These are phyloP conservation scores for Oryzias celebensis DNA, from an alignment of 2,113 vertebrate species.

Conservation along the genomic window DNA sequence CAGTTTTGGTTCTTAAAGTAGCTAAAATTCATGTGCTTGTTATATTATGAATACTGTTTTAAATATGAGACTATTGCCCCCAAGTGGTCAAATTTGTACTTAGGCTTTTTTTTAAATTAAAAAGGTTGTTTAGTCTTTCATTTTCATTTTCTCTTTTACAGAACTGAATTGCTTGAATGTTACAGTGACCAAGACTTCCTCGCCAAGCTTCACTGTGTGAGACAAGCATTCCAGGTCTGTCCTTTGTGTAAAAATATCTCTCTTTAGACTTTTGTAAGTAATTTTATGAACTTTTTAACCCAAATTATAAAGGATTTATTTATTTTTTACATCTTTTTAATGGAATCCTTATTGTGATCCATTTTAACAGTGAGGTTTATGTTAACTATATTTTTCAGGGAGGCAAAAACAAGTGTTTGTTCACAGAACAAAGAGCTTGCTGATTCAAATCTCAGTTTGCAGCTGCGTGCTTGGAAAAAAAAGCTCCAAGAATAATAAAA, in stretches of 20 bases:
- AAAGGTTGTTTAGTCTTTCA: neutral
- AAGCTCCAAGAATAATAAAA: too few species aligned
- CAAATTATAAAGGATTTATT: too few species aligned
- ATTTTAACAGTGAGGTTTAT: too few species aligned
- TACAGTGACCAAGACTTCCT: conserved; percentile 95
- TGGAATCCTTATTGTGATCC: too few species aligned
- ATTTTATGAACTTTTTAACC: too few species aligned
- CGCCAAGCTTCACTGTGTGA: conserved; percentile 93
- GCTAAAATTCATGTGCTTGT: neutral
- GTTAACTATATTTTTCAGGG: too few species aligned
- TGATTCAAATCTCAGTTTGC: too few species aligned
- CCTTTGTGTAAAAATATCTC: neutral
- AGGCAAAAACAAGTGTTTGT: too few species aligned
- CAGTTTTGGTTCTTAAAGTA: conserved; percentile 2
- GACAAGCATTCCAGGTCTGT: conserved; percentile 92
- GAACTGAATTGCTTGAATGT: conserved; percentile 90
- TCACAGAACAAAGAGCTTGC: too few species aligned
- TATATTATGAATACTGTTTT: neutral
- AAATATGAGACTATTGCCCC: neutral
- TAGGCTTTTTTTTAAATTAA: neutral
- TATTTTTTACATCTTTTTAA: too few species aligned
- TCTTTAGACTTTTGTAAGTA: too few species aligned
- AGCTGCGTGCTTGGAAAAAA: too few species aligned
- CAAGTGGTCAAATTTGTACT: neutral
- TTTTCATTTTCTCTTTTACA: conserved; percentile 30